Conservation (phyloP, 1,140 invertebrate species). For the Drosophila willistoni region DNA sequence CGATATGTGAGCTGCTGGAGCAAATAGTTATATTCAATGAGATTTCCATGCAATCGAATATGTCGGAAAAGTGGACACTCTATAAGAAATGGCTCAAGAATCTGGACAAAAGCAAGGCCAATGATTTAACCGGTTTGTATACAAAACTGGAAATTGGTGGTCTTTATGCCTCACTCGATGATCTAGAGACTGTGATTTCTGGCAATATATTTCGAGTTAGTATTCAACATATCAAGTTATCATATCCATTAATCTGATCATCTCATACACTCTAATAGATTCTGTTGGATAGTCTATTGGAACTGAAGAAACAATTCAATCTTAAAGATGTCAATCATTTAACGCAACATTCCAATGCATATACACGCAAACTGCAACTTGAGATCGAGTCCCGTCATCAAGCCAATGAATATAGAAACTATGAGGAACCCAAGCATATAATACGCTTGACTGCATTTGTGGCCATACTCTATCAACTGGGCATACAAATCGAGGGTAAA, state of each 20-base stretch:
- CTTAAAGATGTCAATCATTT: slow-evolving; percentile 87
- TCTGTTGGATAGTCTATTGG: slow-evolving; percentile 87
- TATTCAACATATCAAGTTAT: background rate
- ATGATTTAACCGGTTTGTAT: slow-evolving; percentile 14
- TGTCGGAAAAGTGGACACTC: slow-evolving; percentile 56
- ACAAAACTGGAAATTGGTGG: slow-evolving; percentile 54
- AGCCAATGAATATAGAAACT: slow-evolving; percentile 40
- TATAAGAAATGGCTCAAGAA: slow-evolving; percentile 71
- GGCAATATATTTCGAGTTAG: slow-evolving; percentile 87
- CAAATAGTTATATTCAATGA: slow-evolving; percentile 69
- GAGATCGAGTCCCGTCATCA: slow-evolving; percentile 36
- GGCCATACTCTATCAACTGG: slow-evolving; percentile 49
- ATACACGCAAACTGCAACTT: slow-evolving; percentile 85
- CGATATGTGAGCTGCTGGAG: slow-evolving; percentile 52
- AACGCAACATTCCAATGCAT: slow-evolving; percentile 89
- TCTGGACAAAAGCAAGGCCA: slow-evolving; percentile 40
- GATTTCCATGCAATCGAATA: slow-evolving; percentile 51
- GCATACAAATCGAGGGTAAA: slow-evolving; percentile 58
- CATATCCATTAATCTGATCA: background rate
- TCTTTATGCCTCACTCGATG: slow-evolving; percentile 54
- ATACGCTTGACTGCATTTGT: slow-evolving; percentile 46
- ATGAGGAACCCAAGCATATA: slow-evolving; percentile 49
- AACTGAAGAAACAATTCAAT: slow-evolving; percentile 85
- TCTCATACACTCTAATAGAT: slow-evolving; percentile 46
- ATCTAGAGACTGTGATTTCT: slow-evolving; percentile 84